Conservation (phyloP, 2,113 vertebrate species). For the Litocranius walleri region DNA sequence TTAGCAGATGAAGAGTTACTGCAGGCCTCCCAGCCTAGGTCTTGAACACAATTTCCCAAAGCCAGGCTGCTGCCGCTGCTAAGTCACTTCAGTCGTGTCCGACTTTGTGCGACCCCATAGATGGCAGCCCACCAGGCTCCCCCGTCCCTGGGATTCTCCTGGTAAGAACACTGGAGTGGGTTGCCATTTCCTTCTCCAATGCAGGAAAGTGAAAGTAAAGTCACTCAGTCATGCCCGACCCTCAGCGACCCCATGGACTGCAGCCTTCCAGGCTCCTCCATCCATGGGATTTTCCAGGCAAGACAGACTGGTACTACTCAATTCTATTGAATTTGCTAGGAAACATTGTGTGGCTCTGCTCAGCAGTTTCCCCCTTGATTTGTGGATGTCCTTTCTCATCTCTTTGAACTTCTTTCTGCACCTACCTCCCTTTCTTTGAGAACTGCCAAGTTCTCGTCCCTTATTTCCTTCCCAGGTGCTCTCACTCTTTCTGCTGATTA, state of each 20-base stretch:
- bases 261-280: not conserved
- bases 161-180: not conserved
- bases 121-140: not conserved
- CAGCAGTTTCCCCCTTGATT: not conserved
- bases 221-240: not conserved
- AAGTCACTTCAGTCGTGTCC: not conserved
- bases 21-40: not conserved
- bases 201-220: not conserved
- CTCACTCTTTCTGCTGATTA: not conserved
- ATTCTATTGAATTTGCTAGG: not conserved
- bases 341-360: not conserved
- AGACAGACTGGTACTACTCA: not conserved
- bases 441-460: constrained; percentile 4
- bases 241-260: not conserved
- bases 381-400: not conserved
- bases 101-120: not conserved
- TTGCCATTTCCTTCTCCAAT: too few species aligned
- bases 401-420: not conserved
- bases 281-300: not conserved
- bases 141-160: not conserved
- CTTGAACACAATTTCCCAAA: not conserved
- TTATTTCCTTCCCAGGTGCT: not conserved
- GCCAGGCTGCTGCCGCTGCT: not conserved
- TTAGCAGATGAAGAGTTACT: not conserved
- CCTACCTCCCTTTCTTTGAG: not conserved